These are phyloP conservation scores for Varroa destructor DNA, from an alignment of 1,140 invertebrate genomes.

Conservation along the genomic window DNA sequence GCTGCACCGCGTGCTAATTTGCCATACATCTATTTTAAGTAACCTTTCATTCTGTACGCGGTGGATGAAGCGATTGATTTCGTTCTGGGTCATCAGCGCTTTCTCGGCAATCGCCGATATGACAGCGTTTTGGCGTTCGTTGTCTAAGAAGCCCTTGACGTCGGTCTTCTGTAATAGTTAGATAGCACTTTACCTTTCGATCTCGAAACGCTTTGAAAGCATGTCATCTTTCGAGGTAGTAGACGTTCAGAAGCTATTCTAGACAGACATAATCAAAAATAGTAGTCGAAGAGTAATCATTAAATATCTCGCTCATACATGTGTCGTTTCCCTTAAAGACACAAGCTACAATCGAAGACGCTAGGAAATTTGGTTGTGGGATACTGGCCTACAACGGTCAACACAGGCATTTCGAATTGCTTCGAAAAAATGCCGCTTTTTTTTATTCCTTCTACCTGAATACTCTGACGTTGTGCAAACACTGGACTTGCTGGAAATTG, in stretches of 20 bases:
- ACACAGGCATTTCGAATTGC: conserved; percentile 51
- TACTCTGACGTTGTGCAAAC: conserved; percentile 35
- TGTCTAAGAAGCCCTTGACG: conserved; percentile 69
- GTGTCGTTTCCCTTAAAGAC: no score
- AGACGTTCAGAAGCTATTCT: no score
- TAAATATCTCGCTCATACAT: no score
- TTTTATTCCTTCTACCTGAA: conserved; percentile 46
- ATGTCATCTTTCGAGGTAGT: no score
- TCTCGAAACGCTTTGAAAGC: no score
- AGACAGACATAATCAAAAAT: no score
- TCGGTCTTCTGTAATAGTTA: neutral
- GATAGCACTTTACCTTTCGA: no score
- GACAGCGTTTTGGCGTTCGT: conserved; percentile 86
- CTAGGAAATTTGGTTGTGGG: no score
- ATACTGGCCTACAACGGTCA: neutral
- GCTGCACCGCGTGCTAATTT: no score
- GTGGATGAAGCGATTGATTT: conserved; percentile 24
- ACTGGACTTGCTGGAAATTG: conserved; percentile 48
- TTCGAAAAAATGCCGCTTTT: conserved; percentile 54
- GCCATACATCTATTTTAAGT: neutral
- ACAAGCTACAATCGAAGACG: no score
- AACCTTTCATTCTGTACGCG: conserved; percentile 25
- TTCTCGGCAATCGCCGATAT: conserved; percentile 78
- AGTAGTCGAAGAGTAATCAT: no score
- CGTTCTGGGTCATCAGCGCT: conserved; percentile 44